These are phyloP conservation scores for Orthosia gracilis DNA, from an alignment of 2,888 invertebrate species.

Conservation along the genomic window DNA sequence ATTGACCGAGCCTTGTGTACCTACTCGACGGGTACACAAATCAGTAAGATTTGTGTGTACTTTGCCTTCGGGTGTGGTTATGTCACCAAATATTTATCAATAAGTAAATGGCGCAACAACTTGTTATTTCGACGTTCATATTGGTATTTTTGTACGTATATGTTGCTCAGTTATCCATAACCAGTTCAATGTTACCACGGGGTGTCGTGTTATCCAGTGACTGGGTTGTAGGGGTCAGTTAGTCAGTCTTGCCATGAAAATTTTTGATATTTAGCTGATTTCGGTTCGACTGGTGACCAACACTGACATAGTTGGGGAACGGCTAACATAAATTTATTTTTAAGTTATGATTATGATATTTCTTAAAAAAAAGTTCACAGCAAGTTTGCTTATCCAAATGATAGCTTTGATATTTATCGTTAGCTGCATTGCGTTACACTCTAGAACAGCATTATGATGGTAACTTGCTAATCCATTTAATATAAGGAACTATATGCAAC, in stretches of 20 bases:
- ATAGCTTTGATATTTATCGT: slow-evolving; percentile 19
- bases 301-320: no score
- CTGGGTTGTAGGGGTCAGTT: not conserved
- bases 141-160: not conserved
- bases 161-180: not conserved
- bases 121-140: not conserved
- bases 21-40: slow-evolving; percentile 11
- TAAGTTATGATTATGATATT: not conserved
- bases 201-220: not conserved
- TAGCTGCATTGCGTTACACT: not conserved
- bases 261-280: no score
- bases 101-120: slow-evolving; percentile 25
- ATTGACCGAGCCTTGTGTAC: slow-evolving; percentile 31
- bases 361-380: not conserved
- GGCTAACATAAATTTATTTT: not conserved
- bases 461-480: not conserved
- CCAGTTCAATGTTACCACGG: not conserved
- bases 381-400: not conserved
- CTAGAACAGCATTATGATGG: not conserved
- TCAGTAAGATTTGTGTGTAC: slow-evolving; percentile 45
- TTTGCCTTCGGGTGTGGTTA: slow-evolving; percentile 32
- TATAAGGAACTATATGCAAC: not conserved
- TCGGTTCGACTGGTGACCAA: no score
- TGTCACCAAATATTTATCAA: slow-evolving; percentile 46
- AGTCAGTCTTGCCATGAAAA: no score